phyloP scores from a whole-genome alignment of 2,797 vertebrate species.

The Falco novaeseelandiae region DNA sequence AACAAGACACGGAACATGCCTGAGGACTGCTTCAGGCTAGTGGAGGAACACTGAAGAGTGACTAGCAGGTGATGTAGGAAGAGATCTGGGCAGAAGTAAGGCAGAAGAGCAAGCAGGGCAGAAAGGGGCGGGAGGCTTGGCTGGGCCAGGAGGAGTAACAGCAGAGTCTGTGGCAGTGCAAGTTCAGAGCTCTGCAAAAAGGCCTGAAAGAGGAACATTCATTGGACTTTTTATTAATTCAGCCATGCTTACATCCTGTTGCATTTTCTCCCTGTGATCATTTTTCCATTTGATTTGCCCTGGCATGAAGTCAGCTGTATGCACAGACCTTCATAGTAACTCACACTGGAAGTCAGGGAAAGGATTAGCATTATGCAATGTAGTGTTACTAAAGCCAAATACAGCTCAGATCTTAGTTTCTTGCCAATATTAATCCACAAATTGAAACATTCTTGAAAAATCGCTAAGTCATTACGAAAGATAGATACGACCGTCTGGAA shows the following conservation, averaged over 20 bases:
- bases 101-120: not conserved
- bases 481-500: not conserved
- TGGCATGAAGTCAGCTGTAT: not conserved
- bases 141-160: not conserved
- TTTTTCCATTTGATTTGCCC: not conserved
- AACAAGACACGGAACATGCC: not conserved
- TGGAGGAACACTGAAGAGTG: not conserved
- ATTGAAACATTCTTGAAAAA: constrained; percentile 19
- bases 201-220: not conserved
- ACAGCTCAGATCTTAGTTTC: not conserved
- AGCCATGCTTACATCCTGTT: not conserved
- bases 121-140: not conserved
- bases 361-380: not conserved
- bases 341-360: not conserved
- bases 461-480: not conserved
- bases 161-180: not conserved
- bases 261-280: not conserved
- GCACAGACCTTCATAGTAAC: not conserved
- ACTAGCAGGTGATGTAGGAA: not conserved
- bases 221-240: not conserved
- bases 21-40: not conserved
- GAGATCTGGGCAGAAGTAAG: not conserved
- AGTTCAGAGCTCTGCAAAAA: not conserved
- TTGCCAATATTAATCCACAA: not conserved
- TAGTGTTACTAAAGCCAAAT: not conserved